Conservation (phyloP, 2,113 vertebrate species). For the Scatophagus argus region DNA sequence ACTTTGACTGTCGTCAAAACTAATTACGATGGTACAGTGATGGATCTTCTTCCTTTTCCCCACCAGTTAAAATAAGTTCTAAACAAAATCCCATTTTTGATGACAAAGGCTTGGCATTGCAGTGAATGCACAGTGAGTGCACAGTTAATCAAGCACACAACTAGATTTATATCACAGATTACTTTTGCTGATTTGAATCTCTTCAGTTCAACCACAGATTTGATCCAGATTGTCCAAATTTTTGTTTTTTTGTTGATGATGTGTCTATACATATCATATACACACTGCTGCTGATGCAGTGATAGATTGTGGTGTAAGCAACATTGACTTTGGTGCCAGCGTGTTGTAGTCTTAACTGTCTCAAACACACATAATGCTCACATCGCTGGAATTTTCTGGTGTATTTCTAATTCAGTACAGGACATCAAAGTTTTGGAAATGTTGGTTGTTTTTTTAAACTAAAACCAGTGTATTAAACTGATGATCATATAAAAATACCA, state of each 20-base stretch:
- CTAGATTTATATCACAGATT: not conserved
- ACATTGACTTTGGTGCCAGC: too few species aligned
- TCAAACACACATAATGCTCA: too few species aligned
- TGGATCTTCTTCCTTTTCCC: not conserved
- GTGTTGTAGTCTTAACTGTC: too few species aligned
- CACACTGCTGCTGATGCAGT: too few species aligned
- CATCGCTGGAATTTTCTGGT: not conserved
- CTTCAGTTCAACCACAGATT: not conserved
- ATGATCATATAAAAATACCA: too few species aligned
- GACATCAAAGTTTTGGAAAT: too few species aligned
- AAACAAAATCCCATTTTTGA: not conserved
- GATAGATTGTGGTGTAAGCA: too few species aligned
- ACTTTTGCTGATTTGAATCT: not conserved
- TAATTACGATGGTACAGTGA: not conserved
- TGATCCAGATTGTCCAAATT: not conserved
- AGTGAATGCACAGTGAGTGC: too few species aligned
- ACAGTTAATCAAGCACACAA: not conserved
- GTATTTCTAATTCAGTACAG: too few species aligned
- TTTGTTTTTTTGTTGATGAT: too few species aligned
- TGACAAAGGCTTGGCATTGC: not conserved
- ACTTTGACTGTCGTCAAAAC: not conserved
- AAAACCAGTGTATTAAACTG: not conserved
- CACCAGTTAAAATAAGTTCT: not conserved
- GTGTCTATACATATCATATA: too few species aligned
- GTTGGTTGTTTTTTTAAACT: not conserved